Percentiles rank a stretch among this genome's conserved stretches.
Evolutionary conservation across 2,888 invertebrate species (phyloP).

Genomic region (Nebria salina): DNA sequence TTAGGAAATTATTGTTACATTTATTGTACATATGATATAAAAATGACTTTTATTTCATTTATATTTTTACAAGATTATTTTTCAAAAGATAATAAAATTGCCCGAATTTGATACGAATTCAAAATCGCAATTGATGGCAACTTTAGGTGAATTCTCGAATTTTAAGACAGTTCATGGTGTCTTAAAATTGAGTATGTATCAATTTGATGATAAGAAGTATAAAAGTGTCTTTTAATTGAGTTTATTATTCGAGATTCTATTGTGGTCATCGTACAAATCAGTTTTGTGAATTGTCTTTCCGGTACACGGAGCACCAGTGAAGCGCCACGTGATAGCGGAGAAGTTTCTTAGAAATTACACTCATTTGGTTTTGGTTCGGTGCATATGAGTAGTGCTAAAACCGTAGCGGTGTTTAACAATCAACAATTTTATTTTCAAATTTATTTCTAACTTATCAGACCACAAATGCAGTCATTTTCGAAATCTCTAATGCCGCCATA

Average conservation of each 20-base stretch:
- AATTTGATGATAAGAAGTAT: too few species aligned
- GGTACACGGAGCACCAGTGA: neutral
- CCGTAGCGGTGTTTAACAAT: neutral
- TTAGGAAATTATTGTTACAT: neutral
- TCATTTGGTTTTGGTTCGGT: neutral
- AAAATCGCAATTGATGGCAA: too few species aligned
- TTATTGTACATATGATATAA: neutral
- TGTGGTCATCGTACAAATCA: neutral
- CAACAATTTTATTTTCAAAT: neutral
- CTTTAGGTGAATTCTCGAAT: too few species aligned
- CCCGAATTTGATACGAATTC: too few species aligned
- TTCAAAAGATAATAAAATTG: too few species aligned
- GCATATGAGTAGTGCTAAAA: neutral
- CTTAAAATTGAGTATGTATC: too few species aligned
- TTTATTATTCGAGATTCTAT: neutral
- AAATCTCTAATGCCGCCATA: too few species aligned
- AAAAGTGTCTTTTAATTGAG: neutral
- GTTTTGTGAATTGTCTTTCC: neutral
- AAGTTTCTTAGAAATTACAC: constrained; percentile 1
- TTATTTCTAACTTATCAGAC: neutral
- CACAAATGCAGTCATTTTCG: too few species aligned
- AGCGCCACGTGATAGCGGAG: neutral
- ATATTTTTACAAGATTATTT: too few species aligned
- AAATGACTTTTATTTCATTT: too few species aligned
- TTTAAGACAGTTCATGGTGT: too few species aligned